Base-by-base conservation (phyloP, 1,140 invertebrate genomes). In the Pseudobourletiella spinata region DNA sequence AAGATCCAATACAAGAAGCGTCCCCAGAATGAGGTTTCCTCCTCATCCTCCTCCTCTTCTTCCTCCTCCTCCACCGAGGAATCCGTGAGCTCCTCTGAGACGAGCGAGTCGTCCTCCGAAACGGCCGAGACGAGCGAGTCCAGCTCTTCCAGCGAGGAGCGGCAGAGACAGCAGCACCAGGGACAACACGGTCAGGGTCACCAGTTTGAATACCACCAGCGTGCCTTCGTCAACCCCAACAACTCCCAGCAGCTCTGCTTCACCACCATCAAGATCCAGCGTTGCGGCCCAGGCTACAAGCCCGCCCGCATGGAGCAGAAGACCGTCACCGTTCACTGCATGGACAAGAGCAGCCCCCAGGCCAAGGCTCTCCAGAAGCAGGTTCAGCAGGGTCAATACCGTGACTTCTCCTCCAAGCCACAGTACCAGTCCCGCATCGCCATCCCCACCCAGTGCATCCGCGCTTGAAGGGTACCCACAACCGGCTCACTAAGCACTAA, bases 41-140 rank as follows among this genome's bases (percentile, higher is more conserved):
- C 46, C 22, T 48, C 46, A 11, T 48, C 46, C 46, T 48, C 46
- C 50, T 54, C 50, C 50, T 26, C 50, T 28, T 54, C 50, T 28
- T 54, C 50, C 30, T 28, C 50, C 30, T 54, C 25, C 28, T 26
- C 25, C 25, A 28, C 50, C 44, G 22, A 18, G 44, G 44, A 48
- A 22, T 48, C 44, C 44, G 22, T 11, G 44, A 39, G 11, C n/a
- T 54, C 25, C 24, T 48, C 46, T 25, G 46, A 48, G 46, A 22
- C 11, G 46, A 8, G 6, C 16, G 22, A 48, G 24, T n/a, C 16
- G 22, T 22, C 11, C 22, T 48, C 46, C 46, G 8, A 39, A 39
- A 11, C 32, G 35, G 14, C 18, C 35, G 18, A 42, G 35, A 14
- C 18, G 35, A 18, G 18, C 18, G 18, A 14, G 11, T 18, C 35